Percentiles rank a stretch among this genome's conserved stretches.
Evolutionary conservation across 2,797 vertebrate genomes (phyloP).

Genomic region (Gymnopithys bicolor): DNA sequence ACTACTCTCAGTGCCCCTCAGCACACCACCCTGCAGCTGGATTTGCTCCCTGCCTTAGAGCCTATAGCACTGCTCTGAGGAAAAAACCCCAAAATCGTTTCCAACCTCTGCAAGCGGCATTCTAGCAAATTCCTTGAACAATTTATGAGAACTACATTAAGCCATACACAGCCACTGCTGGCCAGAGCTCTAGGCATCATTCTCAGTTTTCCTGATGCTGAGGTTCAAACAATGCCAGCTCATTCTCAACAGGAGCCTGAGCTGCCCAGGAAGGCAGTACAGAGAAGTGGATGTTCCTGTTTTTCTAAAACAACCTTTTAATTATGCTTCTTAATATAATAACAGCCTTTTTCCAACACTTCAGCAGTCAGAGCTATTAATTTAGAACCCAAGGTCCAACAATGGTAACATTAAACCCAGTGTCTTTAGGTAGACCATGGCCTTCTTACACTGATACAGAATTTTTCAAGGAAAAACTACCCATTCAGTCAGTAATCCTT

Average conservation of each 20-base stretch:
- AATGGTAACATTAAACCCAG: background rate
- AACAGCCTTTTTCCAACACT: slow-evolving; percentile 17
- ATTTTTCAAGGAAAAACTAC: background rate
- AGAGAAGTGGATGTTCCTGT: slow-evolving; percentile 35
- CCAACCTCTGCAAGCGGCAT: background rate
- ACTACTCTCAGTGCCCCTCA: too few relatives aligned
- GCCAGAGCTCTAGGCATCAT: background rate
- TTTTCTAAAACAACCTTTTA: slow-evolving; percentile 41
- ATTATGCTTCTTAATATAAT: slow-evolving; percentile 22
- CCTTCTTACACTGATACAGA: background rate
- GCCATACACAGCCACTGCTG: background rate
- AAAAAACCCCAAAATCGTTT: background rate
- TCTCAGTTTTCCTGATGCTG: background rate
- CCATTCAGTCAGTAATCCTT: rapidly evolving
- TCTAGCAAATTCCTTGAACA: background rate
- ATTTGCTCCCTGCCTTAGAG: background rate
- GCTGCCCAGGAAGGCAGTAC: background rate
- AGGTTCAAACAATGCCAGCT: background rate
- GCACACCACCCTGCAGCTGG: background rate
- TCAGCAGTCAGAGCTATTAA: slow-evolving; percentile 1
- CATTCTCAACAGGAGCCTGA: background rate
- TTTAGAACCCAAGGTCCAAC: background rate
- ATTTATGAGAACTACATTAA: background rate
- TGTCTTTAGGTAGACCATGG: rapidly evolving
- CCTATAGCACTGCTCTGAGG: background rate